Percentiles rank a stretch among this genome's conserved stretches.
These are phyloP conservation scores for Pseudotriccus pelzelni DNA, from an alignment of 2,797 vertebrate genomes.

Conservation along the genomic window DNA sequence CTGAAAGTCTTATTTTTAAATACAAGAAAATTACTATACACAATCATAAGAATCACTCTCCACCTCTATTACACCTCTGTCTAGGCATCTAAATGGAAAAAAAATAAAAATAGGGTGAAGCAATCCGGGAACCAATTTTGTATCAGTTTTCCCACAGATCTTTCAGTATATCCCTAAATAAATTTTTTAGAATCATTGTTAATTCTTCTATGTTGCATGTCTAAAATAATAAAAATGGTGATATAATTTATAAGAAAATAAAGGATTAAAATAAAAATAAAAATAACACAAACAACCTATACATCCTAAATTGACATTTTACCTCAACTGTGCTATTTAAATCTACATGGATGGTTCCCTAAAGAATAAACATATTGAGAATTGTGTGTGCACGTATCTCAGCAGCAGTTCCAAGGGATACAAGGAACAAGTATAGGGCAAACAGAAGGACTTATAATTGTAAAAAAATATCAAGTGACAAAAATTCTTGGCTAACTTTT, in stretches of 20 bases:
- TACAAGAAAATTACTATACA: not conserved
- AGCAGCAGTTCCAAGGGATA: not conserved
- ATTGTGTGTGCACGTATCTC: not conserved
- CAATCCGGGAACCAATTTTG: not conserved
- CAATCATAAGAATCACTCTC: not conserved
- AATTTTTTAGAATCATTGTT: not conserved
- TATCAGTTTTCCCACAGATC: not conserved
- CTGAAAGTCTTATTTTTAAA: not conserved
- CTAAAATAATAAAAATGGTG: not conserved
- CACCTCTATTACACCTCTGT: not conserved
- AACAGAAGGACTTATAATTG: not conserved
- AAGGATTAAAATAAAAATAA: not conserved
- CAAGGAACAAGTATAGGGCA: not conserved
- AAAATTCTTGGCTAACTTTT: not conserved
- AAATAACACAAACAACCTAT: not conserved
- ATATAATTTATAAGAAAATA: not conserved
- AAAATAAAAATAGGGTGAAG: not conserved
- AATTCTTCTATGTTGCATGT: not conserved
- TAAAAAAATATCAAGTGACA: not conserved
- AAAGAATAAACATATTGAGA: not conserved
- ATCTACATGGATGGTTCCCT: not conserved
- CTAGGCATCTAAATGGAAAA: not conserved
- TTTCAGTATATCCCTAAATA: not conserved
- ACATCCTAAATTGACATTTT: not conserved
- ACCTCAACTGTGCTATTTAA: not conserved